phyloP scores from a whole-genome alignment of 2,888 invertebrate species.

The Monopis laevigella region DNA sequence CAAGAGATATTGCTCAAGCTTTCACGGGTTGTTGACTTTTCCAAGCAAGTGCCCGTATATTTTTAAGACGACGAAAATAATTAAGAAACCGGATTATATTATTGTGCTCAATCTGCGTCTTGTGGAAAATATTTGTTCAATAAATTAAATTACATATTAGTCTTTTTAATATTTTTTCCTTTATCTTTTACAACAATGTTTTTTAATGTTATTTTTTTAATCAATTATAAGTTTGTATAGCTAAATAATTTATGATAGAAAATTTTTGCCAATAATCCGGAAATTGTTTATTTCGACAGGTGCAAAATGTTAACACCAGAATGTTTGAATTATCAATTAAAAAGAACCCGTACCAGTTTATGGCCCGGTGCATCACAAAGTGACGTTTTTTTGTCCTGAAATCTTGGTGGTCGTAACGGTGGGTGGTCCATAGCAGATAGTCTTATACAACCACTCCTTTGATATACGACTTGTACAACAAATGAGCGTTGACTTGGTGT shows the following conservation, averaged over 20 bases:
- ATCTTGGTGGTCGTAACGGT: conserved; percentile 31
- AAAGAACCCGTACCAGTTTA: background rate
- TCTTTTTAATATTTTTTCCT: too few species aligned
- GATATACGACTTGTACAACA: conserved; percentile 11
- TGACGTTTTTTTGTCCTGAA: conserved; percentile 28
- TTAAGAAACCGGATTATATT: conserved; percentile 12
- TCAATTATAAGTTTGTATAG: too few species aligned
- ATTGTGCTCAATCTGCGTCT: too few species aligned
- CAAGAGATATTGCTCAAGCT: conserved; percentile 52
- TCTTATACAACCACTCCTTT: conserved; percentile 14
- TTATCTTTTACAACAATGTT: too few species aligned
- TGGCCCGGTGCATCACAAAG: conserved; percentile 5
- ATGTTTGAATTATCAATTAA: conserved; percentile 7
- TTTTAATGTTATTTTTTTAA: too few species aligned
- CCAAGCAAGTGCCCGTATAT: conserved; percentile 21
- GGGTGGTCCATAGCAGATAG: conserved; percentile 40
- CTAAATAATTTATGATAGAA: too few species aligned
- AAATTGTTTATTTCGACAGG: too few species aligned
- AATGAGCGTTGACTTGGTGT: conserved; percentile 8
- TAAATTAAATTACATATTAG: too few species aligned
- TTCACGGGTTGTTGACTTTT: conserved; percentile 57
- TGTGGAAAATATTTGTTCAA: too few species aligned
- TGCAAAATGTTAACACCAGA: too few species aligned
- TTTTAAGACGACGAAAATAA: conserved; percentile 15
- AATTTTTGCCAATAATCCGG: too few species aligned